Conservation (phyloP, 92 coral and sea anemone species). For the Heliopora coerulea region DNA sequence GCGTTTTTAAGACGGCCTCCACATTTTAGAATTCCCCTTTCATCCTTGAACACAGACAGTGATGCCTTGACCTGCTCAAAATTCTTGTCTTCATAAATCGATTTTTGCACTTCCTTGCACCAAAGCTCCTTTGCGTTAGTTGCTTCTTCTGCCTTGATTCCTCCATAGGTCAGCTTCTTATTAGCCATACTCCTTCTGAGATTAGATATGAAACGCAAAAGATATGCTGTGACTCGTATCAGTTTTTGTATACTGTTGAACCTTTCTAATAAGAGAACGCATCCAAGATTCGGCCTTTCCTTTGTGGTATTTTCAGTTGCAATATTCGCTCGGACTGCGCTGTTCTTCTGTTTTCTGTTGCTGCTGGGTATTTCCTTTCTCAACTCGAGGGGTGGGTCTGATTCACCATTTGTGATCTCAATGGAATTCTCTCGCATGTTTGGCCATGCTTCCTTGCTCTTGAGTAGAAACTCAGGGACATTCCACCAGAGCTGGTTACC, state of each 20-base stretch:
- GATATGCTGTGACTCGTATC: constrained; percentile 57
- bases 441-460: constrained; percentile 1
- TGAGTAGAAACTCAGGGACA: constrained; percentile 32
- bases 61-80: constrained; percentile 44
- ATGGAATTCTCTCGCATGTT: background rate
- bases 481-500: constrained; percentile 50
- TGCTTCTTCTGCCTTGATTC: constrained; percentile 21
- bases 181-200: constrained; percentile 32
- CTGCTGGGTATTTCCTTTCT: background rate
- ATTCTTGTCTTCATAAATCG: constrained; percentile 39
- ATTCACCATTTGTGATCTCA: background rate
- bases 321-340: constrained; percentile 14
- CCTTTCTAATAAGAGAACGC: constrained; percentile 30
- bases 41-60: constrained; percentile 35
- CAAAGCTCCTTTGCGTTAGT: constrained; percentile 36
- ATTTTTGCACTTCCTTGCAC: constrained; percentile 39
- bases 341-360: constrained; percentile 1
- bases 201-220: constrained; percentile 39
- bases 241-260: constrained; percentile 46
- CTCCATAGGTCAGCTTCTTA: constrained; percentile 2
- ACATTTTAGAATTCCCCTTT: constrained; percentile 37
- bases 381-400: background rate
- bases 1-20: constrained; percentile 37
- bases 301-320: constrained; percentile 5
- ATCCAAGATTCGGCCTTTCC: constrained; percentile 11